Base-by-base conservation (phyloP, 2,888 invertebrate species). In the Caenorhabditis auriculariae region DNA sequence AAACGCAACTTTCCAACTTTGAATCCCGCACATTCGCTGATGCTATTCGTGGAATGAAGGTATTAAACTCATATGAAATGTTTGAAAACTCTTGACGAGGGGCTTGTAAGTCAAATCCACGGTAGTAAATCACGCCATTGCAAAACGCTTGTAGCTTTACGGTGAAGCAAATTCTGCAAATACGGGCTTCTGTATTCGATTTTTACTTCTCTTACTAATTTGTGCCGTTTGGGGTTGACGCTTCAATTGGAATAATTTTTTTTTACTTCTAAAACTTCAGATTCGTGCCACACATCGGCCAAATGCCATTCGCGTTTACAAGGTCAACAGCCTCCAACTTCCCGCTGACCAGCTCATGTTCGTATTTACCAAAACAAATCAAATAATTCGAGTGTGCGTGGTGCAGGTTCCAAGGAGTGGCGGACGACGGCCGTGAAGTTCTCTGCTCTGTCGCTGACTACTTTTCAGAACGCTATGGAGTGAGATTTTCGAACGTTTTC, bases 401-500 rank as follows among this genome's bases (percentile, higher is more conserved):
- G 41, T 66, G 21, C 44, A 72, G 69, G 45, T 74, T 74, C 66
- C 66, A 65, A 44, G 66, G 60, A 42, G 54, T 54, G 4, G 56
- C 57, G 42, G 71, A 69, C 35, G 62, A 64, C n/a, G 75, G 69
- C 4, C 39, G 50, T 7, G 66, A 69, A 49, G 58, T 61, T 32
- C 62, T 58, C 42, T 66, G 68, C 52, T 72, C 72, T 9, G 77
- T 77, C 23, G 77, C 77, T 28, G 64, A 77, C 46, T 77, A 77
- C 62, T 77, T 77, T 50, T 63, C 63, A 27, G 65, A 72, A 44
- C 68, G 66, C 52, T 77, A 77, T 52, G 61, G 62, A 24, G 54
- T 46, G 21, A 37, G 26, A 7, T 41, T 7, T 41, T 28, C 28
- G 26, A 15, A 19, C 9, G 19, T 7, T 7, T 17, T 9, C 17